These are phyloP conservation scores for Amphiprion percula DNA, from an alignment of 2,113 vertebrate species.

Conservation along the genomic window DNA sequence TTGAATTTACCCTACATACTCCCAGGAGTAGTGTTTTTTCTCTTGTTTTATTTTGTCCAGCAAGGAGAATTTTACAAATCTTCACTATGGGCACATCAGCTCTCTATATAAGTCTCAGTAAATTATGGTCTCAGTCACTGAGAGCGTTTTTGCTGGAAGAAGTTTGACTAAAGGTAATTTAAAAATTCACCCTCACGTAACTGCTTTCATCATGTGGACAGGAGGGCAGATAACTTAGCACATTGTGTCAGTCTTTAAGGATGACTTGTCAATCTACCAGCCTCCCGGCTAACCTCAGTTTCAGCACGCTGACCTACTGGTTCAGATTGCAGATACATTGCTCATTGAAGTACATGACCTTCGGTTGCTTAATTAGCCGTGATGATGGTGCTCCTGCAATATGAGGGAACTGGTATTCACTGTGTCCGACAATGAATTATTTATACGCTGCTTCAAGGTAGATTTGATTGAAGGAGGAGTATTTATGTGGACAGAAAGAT, in stretches of 20 bases:
- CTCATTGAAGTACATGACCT: slow-evolving; percentile 73
- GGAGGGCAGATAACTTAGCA: slow-evolving; percentile 23
- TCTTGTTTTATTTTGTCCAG: background rate
- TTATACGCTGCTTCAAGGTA: slow-evolving; percentile 69
- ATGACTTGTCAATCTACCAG: slow-evolving; percentile 33
- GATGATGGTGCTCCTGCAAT: slow-evolving; percentile 68
- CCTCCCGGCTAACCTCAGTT: slow-evolving; percentile 65
- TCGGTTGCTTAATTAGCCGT: slow-evolving; percentile 76
- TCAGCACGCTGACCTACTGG: slow-evolving; percentile 61
- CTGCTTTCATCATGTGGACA: slow-evolving; percentile 25
- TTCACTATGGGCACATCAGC: background rate
- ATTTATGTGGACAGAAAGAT: slow-evolving; percentile 10
- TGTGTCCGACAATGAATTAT: slow-evolving; percentile 74
- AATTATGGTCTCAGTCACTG: no score
- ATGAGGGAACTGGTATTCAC: slow-evolving; percentile 76
- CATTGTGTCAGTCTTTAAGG: slow-evolving; percentile 8
- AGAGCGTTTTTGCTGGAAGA: background rate
- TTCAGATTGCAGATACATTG: slow-evolving; percentile 65
- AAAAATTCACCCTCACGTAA: background rate
- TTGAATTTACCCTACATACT: background rate
- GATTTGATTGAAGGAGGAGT: slow-evolving; percentile 40
- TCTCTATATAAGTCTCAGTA: no score
- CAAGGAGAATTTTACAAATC: background rate
- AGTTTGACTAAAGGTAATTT: background rate
- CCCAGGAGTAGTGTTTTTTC: background rate